These are phyloP conservation scores for Dicaeum eximium DNA, from an alignment of 2,113 vertebrate genomes.

Conservation along the genomic window DNA sequence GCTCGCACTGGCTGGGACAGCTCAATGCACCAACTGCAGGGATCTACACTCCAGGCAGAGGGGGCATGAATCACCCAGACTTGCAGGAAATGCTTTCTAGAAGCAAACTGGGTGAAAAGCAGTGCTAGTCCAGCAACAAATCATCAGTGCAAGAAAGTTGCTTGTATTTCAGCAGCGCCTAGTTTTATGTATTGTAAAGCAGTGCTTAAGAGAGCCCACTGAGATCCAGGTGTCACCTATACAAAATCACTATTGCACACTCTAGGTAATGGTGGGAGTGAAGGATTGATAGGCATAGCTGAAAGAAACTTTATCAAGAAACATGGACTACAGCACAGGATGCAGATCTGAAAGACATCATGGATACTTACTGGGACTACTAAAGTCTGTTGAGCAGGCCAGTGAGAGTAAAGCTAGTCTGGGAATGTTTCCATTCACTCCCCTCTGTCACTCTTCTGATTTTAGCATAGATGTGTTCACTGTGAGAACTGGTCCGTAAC, in stretches of 20 bases:
- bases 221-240: not conserved
- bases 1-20: accelerated
- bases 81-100: not conserved
- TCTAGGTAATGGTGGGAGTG: not conserved
- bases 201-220: not conserved
- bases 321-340: not conserved
- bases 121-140: not conserved
- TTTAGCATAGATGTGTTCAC: not conserved
- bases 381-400: not conserved
- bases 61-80: not conserved
- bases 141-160: not conserved
- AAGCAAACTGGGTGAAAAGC: not conserved
- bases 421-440: not conserved
- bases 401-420: not conserved
- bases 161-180: not conserved
- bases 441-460: not conserved
- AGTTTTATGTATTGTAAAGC: not conserved
- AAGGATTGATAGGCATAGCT: not conserved
- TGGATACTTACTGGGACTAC: not conserved
- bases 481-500: not conserved
- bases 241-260: not conserved
- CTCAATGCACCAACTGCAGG: not conserved
- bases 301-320: not conserved
- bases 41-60: not conserved
- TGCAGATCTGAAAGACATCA: not conserved